phyloP scores from a whole-genome alignment of 2,113 vertebrate genomes.

The Silurus asotus region DNA sequence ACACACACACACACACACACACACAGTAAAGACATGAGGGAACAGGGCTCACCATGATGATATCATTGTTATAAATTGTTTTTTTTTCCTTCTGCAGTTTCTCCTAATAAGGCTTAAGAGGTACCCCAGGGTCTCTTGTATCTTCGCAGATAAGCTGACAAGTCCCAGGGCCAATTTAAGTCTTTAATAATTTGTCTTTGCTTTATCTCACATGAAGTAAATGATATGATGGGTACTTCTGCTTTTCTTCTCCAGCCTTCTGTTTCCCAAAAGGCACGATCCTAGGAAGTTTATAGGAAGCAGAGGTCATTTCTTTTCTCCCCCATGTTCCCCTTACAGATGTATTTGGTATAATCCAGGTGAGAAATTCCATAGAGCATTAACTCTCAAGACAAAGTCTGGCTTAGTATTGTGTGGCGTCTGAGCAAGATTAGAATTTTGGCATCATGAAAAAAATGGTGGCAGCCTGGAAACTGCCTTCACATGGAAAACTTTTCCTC shows the following conservation, averaged over 20 bases:
- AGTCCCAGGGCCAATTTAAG: constrained; percentile 77
- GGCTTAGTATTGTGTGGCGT: background rate
- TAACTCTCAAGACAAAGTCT: background rate
- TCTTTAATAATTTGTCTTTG: constrained; percentile 80
- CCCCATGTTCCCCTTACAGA: constrained; percentile 1
- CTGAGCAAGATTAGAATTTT: background rate
- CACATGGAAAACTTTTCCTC: no score
- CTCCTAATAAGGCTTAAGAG: constrained; percentile 73
- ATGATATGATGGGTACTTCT: constrained; percentile 66
- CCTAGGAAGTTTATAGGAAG: constrained; percentile 69
- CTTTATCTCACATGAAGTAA: constrained; percentile 67
- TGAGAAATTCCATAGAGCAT: background rate
- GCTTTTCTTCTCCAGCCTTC: constrained; percentile 51
- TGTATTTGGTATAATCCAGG: background rate
- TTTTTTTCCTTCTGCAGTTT: constrained; percentile 64
- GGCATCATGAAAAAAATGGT: background rate
- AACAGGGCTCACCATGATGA: constrained; percentile 65
- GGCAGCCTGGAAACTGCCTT: background rate
- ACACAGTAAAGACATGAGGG: constrained; percentile 63
- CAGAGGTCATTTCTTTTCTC: constrained; percentile 59
- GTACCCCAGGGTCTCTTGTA: constrained; percentile 69
- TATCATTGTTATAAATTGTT: constrained; percentile 71
- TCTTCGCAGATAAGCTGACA: constrained; percentile 71
- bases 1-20: constrained; percentile 67
- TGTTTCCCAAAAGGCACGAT: constrained; percentile 52